phyloP scores from a whole-genome alignment of 2,888 invertebrate genomes.

The Drosophila borealis region DNA sequence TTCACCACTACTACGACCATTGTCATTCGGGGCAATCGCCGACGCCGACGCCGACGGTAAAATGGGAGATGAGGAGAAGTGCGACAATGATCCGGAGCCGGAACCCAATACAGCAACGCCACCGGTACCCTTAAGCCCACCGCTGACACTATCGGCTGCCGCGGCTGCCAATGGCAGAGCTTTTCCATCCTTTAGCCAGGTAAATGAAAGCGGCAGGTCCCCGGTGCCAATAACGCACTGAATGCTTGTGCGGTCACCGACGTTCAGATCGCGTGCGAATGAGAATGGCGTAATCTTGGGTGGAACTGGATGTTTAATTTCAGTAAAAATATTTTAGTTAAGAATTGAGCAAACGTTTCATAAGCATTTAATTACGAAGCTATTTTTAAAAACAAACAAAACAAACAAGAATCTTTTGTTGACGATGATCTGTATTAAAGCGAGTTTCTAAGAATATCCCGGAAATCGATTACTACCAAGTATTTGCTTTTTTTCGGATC shows the following conservation, averaged over 20 bases:
- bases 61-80: conserved; percentile 49
- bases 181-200: conserved; percentile 88
- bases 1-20: conserved; percentile 82
- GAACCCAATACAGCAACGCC: conserved; percentile 71
- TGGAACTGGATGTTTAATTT: conserved; percentile 85
- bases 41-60: conserved; percentile 42
- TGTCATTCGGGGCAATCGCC: conserved; percentile 68
- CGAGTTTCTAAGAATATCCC: too few species aligned
- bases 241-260: conserved; percentile 87
- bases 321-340: conserved; percentile 17
- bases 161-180: conserved; percentile 83
- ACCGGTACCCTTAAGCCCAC: conserved; percentile 82
- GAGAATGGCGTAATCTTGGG: conserved; percentile 89
- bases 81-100: conserved; percentile 46
- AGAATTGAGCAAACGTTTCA: neutral
- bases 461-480: too few species aligned
- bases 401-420: too few species aligned
- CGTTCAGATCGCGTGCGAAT: conserved; percentile 88
- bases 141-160: conserved; percentile 59
- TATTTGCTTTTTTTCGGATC: too few species aligned
- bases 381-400: too few species aligned
- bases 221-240: conserved; percentile 88
- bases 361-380: neutral
- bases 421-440: too few species aligned
- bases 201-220: conserved; percentile 88